Evolutionary conservation across 1,140 invertebrate species (phyloP).

Genomic region (Harlomillsia oculata): DNA sequence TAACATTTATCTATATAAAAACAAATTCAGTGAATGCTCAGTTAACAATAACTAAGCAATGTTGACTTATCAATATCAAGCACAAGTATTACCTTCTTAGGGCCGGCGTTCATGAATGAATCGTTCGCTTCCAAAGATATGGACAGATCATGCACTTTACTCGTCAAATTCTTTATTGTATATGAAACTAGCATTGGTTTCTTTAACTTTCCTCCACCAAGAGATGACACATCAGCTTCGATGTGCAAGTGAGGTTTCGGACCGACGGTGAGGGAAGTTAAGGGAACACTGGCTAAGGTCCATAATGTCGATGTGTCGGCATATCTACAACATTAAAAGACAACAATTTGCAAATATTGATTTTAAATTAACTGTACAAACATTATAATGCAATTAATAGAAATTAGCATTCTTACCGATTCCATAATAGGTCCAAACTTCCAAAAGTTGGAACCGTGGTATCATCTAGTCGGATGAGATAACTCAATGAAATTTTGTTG

Average conservation of each 20-base stretch:
- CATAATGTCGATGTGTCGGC: too few relatives aligned
- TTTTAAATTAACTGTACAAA: too few relatives aligned
- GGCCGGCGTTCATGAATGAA: constrained; percentile 81
- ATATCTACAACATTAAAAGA: too few relatives aligned
- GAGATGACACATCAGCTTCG: constrained; percentile 58
- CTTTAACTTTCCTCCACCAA: constrained; percentile 22
- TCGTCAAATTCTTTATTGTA: constrained; percentile 59
- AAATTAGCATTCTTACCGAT: too few relatives aligned
- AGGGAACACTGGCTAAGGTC: too few relatives aligned
- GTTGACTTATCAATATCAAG: neutral
- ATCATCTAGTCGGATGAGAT: too few relatives aligned
- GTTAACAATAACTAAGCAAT: neutral
- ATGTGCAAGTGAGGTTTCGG: constrained; percentile 62
- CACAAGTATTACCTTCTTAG: constrained; percentile 64
- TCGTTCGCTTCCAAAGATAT: constrained; percentile 69
- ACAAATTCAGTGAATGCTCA: neutral
- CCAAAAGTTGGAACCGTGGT: too few relatives aligned
- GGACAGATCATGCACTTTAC: constrained; percentile 58
- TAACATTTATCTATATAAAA: constrained; percentile 15
- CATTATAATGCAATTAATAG: too few relatives aligned
- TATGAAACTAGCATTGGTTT: constrained; percentile 57
- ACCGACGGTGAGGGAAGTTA: too few relatives aligned
- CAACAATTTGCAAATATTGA: too few relatives aligned
- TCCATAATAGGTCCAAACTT: too few relatives aligned
- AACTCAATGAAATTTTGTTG: too few relatives aligned